Percentiles rank a stretch among this genome's conserved stretches.
phyloP scores from a whole-genome alignment of 2,888 invertebrate species.

The Mythimna pallens region DNA sequence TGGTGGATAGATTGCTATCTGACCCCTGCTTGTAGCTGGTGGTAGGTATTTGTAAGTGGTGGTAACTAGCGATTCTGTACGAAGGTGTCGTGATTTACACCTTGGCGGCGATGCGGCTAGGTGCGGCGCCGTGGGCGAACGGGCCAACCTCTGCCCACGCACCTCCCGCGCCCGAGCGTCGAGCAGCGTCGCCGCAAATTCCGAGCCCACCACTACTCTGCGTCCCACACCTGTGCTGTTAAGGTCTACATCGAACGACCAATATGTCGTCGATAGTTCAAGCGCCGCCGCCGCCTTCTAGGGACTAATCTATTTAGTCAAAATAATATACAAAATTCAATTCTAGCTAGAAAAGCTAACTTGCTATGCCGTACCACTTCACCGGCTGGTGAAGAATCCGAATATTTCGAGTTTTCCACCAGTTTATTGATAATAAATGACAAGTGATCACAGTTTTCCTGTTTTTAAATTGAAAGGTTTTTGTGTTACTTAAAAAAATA shows the following conservation, averaged over 20 bases:
- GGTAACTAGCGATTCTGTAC: slow-evolving; percentile 64
- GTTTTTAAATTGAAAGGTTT: not conserved
- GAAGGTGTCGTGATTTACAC: slow-evolving; percentile 78
- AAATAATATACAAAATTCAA: not conserved
- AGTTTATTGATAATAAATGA: not conserved
- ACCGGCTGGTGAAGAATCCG: not conserved
- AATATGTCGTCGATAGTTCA: slow-evolving; percentile 32
- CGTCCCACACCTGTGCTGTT: slow-evolving; percentile 72
- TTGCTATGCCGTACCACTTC: not conserved
- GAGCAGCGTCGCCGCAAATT: slow-evolving; percentile 81
- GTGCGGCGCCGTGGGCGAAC: slow-evolving; percentile 87
- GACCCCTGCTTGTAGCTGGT: slow-evolving; percentile 36
- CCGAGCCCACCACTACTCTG: slow-evolving; percentile 79
- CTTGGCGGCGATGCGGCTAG: slow-evolving; percentile 81
- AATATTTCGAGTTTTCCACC: slow-evolving; percentile 11
- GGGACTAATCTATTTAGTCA: not conserved
- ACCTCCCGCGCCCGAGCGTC: slow-evolving; percentile 78
- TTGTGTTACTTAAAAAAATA: slow-evolving; percentile 13
- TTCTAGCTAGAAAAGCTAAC: not conserved
- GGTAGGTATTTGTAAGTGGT: slow-evolving; percentile 50
- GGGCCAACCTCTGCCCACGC: slow-evolving; percentile 75
- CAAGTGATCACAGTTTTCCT: slow-evolving; percentile 16
- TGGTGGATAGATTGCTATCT: slow-evolving; percentile 20
- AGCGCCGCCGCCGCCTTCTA: not conserved
- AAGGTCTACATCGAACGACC: slow-evolving; percentile 52